phyloP scores from a whole-genome alignment of 2,888 invertebrate species.

The Torymus texanus region DNA sequence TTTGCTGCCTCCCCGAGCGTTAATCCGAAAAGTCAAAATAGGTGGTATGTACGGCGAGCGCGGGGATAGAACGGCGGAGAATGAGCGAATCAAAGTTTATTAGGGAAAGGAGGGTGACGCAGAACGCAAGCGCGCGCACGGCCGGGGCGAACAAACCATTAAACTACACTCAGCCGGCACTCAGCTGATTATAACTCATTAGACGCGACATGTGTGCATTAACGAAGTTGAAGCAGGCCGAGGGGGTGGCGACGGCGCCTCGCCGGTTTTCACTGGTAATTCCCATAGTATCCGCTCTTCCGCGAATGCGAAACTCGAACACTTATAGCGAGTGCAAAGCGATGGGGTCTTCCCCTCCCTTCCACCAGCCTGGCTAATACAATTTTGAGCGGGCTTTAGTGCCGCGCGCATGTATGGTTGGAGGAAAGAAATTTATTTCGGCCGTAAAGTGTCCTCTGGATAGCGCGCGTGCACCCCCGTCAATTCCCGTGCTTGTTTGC shows the following conservation, averaged over 20 bases:
- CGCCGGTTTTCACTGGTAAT: too few species aligned
- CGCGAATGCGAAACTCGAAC: too few species aligned
- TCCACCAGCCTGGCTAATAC: constrained; percentile 12
- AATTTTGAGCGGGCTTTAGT: constrained; percentile 12
- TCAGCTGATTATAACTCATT: constrained; percentile 70
- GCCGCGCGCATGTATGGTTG: too few species aligned
- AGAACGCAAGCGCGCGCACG: constrained; percentile 33
- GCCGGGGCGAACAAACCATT: constrained; percentile 65
- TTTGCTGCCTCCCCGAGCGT: constrained; percentile 18
- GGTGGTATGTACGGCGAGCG: neutral
- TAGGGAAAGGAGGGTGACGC: constrained; percentile 37
- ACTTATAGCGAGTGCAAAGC: too few species aligned
- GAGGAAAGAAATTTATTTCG: constrained; percentile 19
- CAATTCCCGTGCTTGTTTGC: too few species aligned
- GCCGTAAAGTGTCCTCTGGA: neutral
- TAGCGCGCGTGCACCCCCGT: too few species aligned
- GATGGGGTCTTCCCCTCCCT: too few species aligned
- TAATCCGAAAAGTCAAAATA: constrained; percentile 52
- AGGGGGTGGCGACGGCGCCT: neutral
- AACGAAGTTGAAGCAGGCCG: constrained; percentile 63
- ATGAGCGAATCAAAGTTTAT: constrained; percentile 52
- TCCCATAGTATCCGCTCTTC: too few species aligned
- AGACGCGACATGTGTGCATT: constrained; percentile 68
- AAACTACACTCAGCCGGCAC: constrained; percentile 67
- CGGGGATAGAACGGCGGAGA: constrained; percentile 22